Evolutionary conservation across 2,113 vertebrate species (phyloP), one percentile per base, ranked within the genome.

Genomic region (Apus apus): DNA sequence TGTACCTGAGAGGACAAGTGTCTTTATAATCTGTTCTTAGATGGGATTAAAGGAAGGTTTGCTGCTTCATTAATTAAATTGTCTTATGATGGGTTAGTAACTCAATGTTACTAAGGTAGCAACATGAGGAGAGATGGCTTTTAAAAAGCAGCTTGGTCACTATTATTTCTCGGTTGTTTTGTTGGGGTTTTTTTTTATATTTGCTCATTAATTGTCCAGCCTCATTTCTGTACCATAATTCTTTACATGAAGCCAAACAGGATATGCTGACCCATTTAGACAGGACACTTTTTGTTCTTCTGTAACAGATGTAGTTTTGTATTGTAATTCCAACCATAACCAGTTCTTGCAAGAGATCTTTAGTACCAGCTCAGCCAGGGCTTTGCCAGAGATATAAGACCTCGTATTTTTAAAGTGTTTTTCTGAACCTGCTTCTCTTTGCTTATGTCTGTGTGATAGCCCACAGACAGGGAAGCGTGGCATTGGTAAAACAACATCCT

Each of bases 11-110:
- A 88, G 70, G 87, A 57, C n/a, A 78, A 60, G 40, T 50, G 12
- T 46, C 68, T 90, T 73, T 85, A 58, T 91, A 87, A 95, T 95
- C 95, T 91, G 27, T 46, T 90, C 32, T 92, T 70, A 92, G 77
- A 26, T 66, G 62, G 84, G 94, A 96, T 96, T 94, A 96, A 85
- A 90, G 68, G 75, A 62, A 58, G 74, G 71, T 64, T 77, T 91
- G 66, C 70, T 66, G 58, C 76, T 82, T 92, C 58, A 6, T 91
- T 96, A 91, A 95, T 85, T 89, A 88, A 76, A 29, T 64, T 51
- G 36, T 86, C 40, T 72, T 95, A 61, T 75, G 61, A 75, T 81
- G 87, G 58, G 45, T 23, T 71, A 46, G 75, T 29, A 70, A 22
- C 54, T 38, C 36, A 34, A 79, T 16, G 81, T 92, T 87, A 70